Conservation (phyloP, 1,140 invertebrate species). For the Caerostris darwini region DNA sequence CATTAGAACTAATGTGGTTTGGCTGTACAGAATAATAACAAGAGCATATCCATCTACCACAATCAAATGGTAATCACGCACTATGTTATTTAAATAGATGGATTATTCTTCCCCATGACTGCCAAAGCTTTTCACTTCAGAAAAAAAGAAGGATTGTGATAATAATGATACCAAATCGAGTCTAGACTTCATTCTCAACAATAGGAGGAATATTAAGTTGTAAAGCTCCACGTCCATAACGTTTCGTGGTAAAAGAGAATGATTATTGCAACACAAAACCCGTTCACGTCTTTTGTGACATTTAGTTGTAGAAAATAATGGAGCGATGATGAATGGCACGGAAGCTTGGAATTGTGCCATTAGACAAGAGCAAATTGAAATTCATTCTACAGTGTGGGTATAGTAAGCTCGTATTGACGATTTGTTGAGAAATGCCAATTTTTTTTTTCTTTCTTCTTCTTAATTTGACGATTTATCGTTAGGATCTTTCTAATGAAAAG, state of each 20-base stretch:
- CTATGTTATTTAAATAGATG: background rate
- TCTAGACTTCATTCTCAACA: background rate
- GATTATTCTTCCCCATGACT: background rate
- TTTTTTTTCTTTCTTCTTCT: background rate
- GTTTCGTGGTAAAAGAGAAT: background rate
- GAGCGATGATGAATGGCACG: background rate
- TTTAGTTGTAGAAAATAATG: background rate
- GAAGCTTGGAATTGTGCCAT: background rate
- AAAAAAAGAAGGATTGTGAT: background rate
- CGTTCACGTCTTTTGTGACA: background rate
- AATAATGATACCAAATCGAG: background rate
- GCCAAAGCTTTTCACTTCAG: background rate
- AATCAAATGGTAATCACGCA: background rate
- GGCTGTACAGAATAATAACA: too few relatives aligned
- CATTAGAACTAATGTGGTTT: too few relatives aligned
- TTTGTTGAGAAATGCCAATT: background rate
- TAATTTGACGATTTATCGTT: too few relatives aligned
- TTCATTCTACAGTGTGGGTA: background rate
- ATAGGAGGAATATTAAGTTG: background rate
- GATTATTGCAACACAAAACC: background rate
- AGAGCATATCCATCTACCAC: too few relatives aligned
- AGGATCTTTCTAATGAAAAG: too few relatives aligned
- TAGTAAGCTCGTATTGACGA: background rate
- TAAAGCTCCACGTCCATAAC: background rate
- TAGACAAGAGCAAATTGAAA: background rate